Conservation (phyloP, 2,888 invertebrate species). For the Noctua comes region DNA sequence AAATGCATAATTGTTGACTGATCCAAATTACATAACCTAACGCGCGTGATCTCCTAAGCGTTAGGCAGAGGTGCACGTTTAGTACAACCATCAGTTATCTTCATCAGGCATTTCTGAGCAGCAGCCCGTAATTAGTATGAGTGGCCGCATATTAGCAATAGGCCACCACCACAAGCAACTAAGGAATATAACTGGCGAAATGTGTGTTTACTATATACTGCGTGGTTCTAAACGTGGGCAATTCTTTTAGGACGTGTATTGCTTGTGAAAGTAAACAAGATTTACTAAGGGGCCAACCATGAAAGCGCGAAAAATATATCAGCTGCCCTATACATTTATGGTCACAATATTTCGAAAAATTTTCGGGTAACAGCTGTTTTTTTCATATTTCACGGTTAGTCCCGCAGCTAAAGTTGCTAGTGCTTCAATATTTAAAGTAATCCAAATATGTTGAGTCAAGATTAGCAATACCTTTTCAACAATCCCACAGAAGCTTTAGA, state of each 20-base stretch:
- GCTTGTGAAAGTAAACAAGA: no score
- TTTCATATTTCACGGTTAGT: background rate
- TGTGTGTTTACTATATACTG: background rate
- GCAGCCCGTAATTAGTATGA: no score
- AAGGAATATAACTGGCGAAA: background rate
- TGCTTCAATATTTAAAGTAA: background rate
- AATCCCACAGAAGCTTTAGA: slow-evolving; percentile 65
- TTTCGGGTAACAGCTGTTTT: background rate
- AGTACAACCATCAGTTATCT: background rate
- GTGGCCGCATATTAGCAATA: background rate
- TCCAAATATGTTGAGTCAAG: background rate
- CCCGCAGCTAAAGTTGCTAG: background rate
- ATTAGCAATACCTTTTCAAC: slow-evolving; percentile 63
- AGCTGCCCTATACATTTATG: background rate
- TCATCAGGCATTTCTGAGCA: background rate
- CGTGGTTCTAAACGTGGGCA: no score
- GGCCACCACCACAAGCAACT: background rate
- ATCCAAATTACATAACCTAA: background rate
- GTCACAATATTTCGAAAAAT: background rate
- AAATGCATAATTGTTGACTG: background rate
- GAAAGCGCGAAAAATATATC: background rate
- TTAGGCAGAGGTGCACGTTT: background rate
- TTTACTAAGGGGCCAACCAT: no score
- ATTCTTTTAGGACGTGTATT: background rate
- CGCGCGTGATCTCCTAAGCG: background rate